These are phyloP conservation scores for Meteorus sp. DNA, from an alignment of 1,140 invertebrate genomes.

Conservation along the genomic window DNA sequence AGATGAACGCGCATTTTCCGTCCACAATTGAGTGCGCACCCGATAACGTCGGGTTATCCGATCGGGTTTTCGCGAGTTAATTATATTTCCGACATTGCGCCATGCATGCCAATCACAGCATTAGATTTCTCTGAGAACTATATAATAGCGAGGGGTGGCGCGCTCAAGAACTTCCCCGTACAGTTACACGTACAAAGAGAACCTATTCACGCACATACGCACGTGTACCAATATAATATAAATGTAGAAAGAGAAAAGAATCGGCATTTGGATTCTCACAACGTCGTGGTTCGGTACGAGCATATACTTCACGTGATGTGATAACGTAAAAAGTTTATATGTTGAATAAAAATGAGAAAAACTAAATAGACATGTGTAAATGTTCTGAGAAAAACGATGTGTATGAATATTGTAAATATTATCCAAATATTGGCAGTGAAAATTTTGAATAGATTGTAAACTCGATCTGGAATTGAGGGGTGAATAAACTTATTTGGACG, in stretches of 20 bases:
- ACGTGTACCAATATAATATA: no score
- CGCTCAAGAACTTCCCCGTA: background rate
- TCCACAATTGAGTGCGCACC: no score
- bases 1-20: no score
- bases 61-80: slow-evolving; percentile 27
- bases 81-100: slow-evolving; percentile 22
- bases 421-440: no score
- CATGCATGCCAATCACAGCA: slow-evolving; percentile 26
- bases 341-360: background rate
- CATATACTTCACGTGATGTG: slow-evolving; percentile 32
- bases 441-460: no score
- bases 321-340: slow-evolving; percentile 25
- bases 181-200: background rate
- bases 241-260: background rate
- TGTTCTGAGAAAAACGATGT: no score
- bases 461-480: no score
- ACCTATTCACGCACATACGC: background rate
- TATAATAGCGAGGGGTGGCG: background rate
- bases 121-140: background rate
- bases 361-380: slow-evolving; percentile 6
- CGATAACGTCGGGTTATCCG: slow-evolving; percentile 20
- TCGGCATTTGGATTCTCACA: slow-evolving; percentile 28
- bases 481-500: no score
- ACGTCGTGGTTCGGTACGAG: slow-evolving; percentile 20
- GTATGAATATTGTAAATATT: no score